phyloP scores from a whole-genome alignment of 35 echinoderm and acorn worm genomes.

The Apostichopus japonicus region DNA sequence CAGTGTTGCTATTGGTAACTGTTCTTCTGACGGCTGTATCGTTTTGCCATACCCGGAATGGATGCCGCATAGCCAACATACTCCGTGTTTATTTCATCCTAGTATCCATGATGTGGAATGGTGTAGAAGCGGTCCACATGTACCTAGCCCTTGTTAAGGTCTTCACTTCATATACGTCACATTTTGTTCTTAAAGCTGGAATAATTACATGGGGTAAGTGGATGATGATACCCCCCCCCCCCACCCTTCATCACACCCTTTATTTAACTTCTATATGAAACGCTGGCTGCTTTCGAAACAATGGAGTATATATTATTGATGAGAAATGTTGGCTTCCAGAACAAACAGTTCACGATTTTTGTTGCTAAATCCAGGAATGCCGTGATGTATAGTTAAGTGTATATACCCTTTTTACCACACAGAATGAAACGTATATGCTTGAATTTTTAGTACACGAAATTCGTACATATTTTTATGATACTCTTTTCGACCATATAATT shows the following conservation, averaged over 20 bases:
- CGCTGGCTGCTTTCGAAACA: too few species aligned
- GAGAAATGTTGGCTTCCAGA: too few species aligned
- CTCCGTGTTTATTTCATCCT: slow-evolving; percentile 88
- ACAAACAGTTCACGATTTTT: too few species aligned
- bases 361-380: too few species aligned
- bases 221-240: not conserved
- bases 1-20: slow-evolving; percentile 70
- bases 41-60: slow-evolving; percentile 64
- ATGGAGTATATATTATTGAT: too few species aligned
- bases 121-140: slow-evolving; percentile 93
- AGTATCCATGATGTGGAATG: slow-evolving; percentile 98
- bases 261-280: not conserved
- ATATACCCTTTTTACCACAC: too few species aligned
- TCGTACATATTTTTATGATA: too few species aligned
- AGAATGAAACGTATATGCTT: too few species aligned
- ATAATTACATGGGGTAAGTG: slow-evolving; percentile 92
- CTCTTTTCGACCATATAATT: too few species aligned
- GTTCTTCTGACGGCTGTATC: slow-evolving; percentile 68
- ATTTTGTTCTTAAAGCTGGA: slow-evolving; percentile 87
- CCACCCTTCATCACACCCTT: not conserved
- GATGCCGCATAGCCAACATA: slow-evolving; percentile 88
- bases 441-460: too few species aligned
- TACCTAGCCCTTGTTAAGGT: slow-evolving; percentile 88
- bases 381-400: too few species aligned
- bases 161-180: slow-evolving; percentile 69